These are phyloP conservation scores for Pygathrix nemaeus DNA, from an alignment of 2,113 vertebrate genomes.

Conservation along the genomic window DNA sequence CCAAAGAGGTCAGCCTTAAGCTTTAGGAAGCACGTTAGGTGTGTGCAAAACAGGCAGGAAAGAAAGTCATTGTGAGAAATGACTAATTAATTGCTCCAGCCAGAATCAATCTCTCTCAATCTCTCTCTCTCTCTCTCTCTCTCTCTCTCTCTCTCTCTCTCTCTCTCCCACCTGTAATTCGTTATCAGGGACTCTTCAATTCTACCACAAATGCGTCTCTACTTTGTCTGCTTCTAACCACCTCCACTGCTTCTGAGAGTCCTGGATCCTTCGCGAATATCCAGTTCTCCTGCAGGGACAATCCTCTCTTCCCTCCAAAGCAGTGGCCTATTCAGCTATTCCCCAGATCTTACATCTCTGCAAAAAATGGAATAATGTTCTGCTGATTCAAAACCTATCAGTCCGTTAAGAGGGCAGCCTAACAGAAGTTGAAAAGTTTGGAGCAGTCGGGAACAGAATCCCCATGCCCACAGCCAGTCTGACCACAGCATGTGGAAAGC, in stretches of 20 bases:
- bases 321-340: neutral
- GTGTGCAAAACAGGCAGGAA: neutral
- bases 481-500: neutral
- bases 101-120: neutral
- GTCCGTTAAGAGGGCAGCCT: neutral
- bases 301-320: neutral
- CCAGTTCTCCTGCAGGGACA: neutral
- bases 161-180: too few relatives aligned
- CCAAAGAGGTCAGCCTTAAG: neutral
- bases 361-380: neutral
- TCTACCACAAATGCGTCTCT: neutral
- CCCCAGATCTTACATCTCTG: neutral
- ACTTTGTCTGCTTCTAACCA: neutral
- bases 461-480: too few relatives aligned
- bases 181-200: neutral
- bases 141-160: too few relatives aligned
- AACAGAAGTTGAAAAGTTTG: neutral
- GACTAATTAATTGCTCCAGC: neutral
- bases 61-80: neutral
- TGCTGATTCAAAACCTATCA: neutral
- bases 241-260: neutral
- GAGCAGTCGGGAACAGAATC: neutral
- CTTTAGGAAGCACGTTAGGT: neutral
- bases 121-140: too few relatives aligned
- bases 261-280: neutral